A percentile compares a stretch with the other conserved stretches of the same genome.
These are phyloP conservation scores for Lutraria lutraria DNA, from an alignment of 2,888 invertebrate species.

Conservation along the genomic window DNA sequence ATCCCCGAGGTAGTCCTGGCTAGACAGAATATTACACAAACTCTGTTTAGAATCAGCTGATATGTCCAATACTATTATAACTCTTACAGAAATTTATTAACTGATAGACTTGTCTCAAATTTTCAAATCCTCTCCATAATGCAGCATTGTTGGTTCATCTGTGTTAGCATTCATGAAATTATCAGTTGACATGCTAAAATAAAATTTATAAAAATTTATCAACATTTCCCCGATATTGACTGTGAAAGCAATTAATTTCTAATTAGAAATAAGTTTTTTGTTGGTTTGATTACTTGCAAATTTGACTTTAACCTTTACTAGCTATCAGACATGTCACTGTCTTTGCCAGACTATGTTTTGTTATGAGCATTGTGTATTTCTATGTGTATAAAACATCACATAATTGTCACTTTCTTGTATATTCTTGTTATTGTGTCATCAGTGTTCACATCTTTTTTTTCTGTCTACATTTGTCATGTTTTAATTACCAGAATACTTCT, in stretches of 20 bases:
- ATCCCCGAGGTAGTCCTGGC: background rate
- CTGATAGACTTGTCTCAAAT: no score
- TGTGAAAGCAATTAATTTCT: constrained; percentile 1
- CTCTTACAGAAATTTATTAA: no score
- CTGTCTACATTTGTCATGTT: no score
- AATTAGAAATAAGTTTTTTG: background rate
- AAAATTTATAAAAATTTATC: background rate
- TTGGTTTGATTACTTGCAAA: background rate
- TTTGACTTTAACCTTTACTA: background rate
- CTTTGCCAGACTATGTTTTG: no score
- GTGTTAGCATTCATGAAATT: background rate
- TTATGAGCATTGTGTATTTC: no score
- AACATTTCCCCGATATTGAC: background rate
- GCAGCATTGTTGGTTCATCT: background rate
- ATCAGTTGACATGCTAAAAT: background rate
- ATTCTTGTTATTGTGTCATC: no score
- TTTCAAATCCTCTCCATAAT: background rate
- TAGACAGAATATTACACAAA: background rate
- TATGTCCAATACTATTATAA: no score
- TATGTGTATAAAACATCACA: no score
- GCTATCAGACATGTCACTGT: no score
- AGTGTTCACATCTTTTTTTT: no score
- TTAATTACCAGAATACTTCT: no score
- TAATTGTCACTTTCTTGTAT: no score
- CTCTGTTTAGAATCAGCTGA: background rate